Percentiles rank a stretch among this genome's conserved stretches.
These are phyloP conservation scores for Myxocyprinus asiaticus DNA, from an alignment of 2,113 vertebrate species.

Conservation along the genomic window DNA sequence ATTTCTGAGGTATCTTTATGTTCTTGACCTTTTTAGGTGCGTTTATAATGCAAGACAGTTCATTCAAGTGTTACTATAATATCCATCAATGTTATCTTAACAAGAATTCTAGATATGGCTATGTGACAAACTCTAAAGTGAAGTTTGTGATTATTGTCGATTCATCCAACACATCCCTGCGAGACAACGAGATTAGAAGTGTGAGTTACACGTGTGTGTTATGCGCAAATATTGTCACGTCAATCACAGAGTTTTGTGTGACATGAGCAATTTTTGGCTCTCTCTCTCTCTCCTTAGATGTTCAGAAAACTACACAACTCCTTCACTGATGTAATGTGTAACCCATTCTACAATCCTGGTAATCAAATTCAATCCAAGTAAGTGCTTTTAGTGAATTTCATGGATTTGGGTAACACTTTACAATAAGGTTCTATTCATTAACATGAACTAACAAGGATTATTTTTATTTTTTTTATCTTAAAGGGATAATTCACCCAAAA, in stretches of 20 bases:
- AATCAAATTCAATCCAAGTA: conserved; percentile 94
- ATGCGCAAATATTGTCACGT: too few species aligned
- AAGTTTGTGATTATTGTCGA: conserved; percentile 98
- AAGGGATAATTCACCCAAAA: too few species aligned
- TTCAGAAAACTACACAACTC: conserved; percentile 96
- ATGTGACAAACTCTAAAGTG: conserved; percentile 97
- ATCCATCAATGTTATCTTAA: conserved; percentile 69
- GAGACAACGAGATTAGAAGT: conserved; percentile 98
- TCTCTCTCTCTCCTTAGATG: conserved; percentile 82
- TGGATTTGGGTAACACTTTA: too few species aligned
- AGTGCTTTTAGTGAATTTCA: conserved; percentile 52
- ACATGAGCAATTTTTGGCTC: too few species aligned
- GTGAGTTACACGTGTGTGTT: conserved; percentile 87
- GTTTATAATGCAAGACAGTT: too few species aligned
- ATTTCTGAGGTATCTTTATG: too few species aligned
- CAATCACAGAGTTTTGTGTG: too few species aligned
- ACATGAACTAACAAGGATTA: too few species aligned
- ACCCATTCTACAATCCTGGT: conserved; percentile 95
- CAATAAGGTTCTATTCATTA: too few species aligned
- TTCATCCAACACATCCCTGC: conserved; percentile 92
- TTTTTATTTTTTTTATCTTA: too few species aligned
- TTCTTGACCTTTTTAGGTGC: too few species aligned
- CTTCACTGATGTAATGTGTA: conserved; percentile 98
- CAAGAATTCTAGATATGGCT: conserved; percentile 83
- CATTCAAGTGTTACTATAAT: too few species aligned